Conservation (phyloP, 2,797 vertebrate species). For the Spinus olivaceus region DNA sequence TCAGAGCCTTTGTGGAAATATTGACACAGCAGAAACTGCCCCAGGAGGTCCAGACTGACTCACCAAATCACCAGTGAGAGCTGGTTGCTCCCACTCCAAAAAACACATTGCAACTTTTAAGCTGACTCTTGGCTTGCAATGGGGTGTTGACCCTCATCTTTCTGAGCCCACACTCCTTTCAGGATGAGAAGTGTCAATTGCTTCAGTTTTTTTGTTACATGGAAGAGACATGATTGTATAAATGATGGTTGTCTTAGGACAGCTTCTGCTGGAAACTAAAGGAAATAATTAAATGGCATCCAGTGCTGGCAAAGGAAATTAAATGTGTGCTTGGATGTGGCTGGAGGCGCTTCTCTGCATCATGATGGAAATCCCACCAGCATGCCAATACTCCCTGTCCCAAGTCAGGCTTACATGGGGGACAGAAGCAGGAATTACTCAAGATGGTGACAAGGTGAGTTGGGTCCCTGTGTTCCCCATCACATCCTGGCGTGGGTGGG, state of each 20-base stretch:
- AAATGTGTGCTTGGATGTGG: not conserved
- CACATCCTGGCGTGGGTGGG: slow-evolving; percentile 58
- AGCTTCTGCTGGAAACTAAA: not conserved
- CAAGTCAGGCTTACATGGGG: not conserved
- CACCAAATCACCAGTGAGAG: not conserved
- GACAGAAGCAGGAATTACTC: not conserved
- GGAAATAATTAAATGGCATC: not conserved
- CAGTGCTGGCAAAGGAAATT: not conserved
- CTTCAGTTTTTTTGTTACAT: not conserved
- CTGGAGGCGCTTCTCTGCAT: not conserved
- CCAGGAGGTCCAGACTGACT: not conserved
- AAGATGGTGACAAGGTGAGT: not conserved
- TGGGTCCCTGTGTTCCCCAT: not conserved
- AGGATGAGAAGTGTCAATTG: not conserved
- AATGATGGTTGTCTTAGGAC: not conserved
- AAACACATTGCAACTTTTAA: not conserved
- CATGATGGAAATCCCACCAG: not conserved
- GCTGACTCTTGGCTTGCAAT: not conserved
- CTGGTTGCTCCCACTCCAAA: not conserved
- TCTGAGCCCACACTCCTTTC: not conserved
- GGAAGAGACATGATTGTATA: not conserved
- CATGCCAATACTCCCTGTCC: not conserved
- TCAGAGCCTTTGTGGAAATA: not conserved
- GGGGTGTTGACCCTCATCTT: not conserved
- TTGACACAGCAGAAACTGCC: not conserved